Conservation (phyloP, 1,140 invertebrate genomes). For the Aradophagus sp. region DNA sequence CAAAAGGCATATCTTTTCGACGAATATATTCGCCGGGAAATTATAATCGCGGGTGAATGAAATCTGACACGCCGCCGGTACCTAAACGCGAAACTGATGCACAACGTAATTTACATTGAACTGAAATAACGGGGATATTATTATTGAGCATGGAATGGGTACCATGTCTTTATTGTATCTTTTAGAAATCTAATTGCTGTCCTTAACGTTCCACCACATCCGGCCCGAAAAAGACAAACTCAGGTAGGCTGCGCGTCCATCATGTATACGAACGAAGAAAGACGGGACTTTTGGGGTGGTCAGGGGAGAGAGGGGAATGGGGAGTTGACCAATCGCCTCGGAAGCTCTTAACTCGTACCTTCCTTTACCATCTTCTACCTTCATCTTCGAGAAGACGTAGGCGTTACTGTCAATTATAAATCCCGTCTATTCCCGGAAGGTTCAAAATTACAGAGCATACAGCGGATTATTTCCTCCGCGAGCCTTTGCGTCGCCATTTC, state of each 20-base stretch:
- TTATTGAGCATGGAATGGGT: conserved; percentile 33
- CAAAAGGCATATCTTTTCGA: no score
- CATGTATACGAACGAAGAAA: conserved; percentile 53
- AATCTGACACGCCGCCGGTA: no score
- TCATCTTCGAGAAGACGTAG: conserved; percentile 56
- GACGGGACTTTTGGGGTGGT: conserved; percentile 45
- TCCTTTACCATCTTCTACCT: conserved; percentile 55
- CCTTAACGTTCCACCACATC: conserved; percentile 63
- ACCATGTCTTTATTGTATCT: conserved; percentile 60
- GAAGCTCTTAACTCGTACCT: conserved; percentile 61
- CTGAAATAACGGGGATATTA: no score
- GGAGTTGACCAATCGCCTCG: conserved; percentile 54
- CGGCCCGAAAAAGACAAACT: conserved; percentile 51
- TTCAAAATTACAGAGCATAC: conserved; percentile 62
- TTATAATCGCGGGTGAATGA: no score
- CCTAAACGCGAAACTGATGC: no score
- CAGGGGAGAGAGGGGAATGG: no score
- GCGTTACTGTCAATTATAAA: conserved; percentile 68
- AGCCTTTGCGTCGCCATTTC: conserved; percentile 45
- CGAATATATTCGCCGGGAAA: no score
- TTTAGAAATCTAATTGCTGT: conserved; percentile 63
- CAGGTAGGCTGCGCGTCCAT: conserved; percentile 50
- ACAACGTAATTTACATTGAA: no score
- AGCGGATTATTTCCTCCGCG: conserved; percentile 53
- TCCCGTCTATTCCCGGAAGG: conserved; percentile 67